phyloP scores from a whole-genome alignment of 2,797 vertebrate species.

The Sciurus vulgaris region DNA sequence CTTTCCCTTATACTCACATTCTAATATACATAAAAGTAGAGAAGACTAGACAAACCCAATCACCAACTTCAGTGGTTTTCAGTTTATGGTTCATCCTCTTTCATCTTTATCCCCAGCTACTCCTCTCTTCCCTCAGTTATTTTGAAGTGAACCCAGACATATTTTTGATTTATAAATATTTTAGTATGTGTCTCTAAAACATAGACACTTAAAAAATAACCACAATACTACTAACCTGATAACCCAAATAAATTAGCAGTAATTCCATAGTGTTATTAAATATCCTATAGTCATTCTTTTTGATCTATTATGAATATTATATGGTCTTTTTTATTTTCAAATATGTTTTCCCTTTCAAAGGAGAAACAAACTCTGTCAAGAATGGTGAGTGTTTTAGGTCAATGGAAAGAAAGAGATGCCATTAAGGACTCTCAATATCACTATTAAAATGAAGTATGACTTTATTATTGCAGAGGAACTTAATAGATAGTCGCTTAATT shows the following conservation, averaged over 20 bases:
- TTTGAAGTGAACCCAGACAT: background rate
- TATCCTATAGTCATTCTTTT: background rate
- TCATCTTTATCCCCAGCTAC: background rate
- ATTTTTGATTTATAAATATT: slow-evolving; percentile 18
- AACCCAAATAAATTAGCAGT: slow-evolving; percentile 52
- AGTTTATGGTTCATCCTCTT: background rate
- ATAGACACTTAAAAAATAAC: background rate
- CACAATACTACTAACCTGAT: background rate
- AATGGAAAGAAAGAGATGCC: background rate
- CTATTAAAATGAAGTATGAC: background rate
- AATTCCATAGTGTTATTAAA: background rate
- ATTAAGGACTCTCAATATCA: slow-evolving; percentile 2
- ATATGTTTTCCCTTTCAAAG: slow-evolving; percentile 31
- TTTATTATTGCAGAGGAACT: slow-evolving; percentile 57
- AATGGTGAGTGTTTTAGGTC: background rate
- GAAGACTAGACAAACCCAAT: background rate
- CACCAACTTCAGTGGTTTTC: background rate
- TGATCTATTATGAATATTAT: background rate
- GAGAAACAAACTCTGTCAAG: background rate
- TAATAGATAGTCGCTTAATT: background rate
- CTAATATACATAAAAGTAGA: background rate
- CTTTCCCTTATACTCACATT: background rate
- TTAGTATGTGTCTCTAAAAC: background rate
- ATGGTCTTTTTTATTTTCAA: slow-evolving; percentile 63
- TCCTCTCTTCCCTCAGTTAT: background rate